phyloP scores from a whole-genome alignment of 2,888 invertebrate species.

The Malacosoma neustria region DNA sequence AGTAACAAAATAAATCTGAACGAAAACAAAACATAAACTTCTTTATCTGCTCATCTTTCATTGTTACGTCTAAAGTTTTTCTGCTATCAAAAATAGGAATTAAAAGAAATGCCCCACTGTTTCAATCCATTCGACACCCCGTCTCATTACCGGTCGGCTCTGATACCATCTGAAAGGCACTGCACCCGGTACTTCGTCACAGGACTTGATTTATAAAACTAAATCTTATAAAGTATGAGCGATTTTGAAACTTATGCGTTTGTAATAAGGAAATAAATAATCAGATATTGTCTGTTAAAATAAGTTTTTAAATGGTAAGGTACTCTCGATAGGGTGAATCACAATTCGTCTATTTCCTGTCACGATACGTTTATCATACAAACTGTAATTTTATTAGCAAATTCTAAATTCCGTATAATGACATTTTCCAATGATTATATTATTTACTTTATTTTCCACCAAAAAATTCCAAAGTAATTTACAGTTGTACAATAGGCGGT shows the following conservation, averaged over 20 bases:
- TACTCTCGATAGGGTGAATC: too few relatives aligned
- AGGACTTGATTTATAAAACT: not conserved
- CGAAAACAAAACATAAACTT: slow-evolving; percentile 1
- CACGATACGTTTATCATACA: too few relatives aligned
- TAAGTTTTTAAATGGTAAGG: too few relatives aligned
- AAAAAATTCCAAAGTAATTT: too few relatives aligned
- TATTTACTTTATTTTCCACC: too few relatives aligned
- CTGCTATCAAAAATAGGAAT: slow-evolving; percentile 30
- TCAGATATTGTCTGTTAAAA: not conserved
- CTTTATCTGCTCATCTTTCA: slow-evolving; percentile 8
- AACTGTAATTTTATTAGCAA: too few relatives aligned
- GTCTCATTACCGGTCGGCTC: slow-evolving; percentile 52
- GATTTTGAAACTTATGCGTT: not conserved
- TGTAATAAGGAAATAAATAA: too few relatives aligned
- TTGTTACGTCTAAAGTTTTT: slow-evolving; percentile 14
- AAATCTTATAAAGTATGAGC: not conserved
- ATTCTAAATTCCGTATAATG: too few relatives aligned
- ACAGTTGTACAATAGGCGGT: too few relatives aligned
- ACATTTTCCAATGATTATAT: too few relatives aligned
- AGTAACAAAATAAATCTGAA: slow-evolving; percentile 3
- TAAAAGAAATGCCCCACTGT: slow-evolving; percentile 35
- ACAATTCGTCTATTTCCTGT: too few relatives aligned
- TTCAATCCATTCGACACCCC: slow-evolving; percentile 54
- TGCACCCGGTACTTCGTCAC: slow-evolving; percentile 10
- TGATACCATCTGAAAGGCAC: slow-evolving; percentile 50